A percentile compares a stretch with the other conserved stretches of the same genome.
Evolutionary conservation across 2,888 invertebrate genomes (phyloP).

Genomic region (Sarcophaga variegata): DNA sequence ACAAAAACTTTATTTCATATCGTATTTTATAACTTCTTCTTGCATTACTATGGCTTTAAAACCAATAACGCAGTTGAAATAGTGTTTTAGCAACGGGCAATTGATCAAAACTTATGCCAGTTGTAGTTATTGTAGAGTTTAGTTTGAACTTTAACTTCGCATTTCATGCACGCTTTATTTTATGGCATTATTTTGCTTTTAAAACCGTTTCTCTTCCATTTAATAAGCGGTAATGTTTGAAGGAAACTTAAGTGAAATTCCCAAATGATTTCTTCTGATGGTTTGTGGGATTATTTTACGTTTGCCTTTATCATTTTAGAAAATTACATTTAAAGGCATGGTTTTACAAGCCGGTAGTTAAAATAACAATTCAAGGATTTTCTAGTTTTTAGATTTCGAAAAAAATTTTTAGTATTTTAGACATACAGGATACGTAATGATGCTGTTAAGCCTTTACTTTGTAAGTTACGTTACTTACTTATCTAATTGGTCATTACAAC

Average conservation of each 20-base stretch:
- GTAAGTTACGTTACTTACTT: too few relatives aligned
- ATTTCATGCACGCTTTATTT: background rate
- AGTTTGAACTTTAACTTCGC: background rate
- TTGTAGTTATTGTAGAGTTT: background rate
- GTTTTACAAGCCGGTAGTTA: background rate
- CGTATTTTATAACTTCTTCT: too few relatives aligned
- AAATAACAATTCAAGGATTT: too few relatives aligned
- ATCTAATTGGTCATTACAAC: too few relatives aligned
- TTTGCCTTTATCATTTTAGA: background rate
- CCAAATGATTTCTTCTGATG: background rate
- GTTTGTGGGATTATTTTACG: background rate
- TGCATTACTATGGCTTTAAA: too few relatives aligned
- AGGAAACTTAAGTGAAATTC: conserved; percentile 13
- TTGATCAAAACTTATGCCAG: background rate
- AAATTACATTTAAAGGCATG: background rate
- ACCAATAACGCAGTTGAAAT: background rate
- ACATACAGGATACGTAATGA: too few relatives aligned
- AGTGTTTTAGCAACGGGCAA: background rate
- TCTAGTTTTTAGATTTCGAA: too few relatives aligned
- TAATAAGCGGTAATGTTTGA: background rate
- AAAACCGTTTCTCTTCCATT: background rate
- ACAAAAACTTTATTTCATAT: too few relatives aligned
- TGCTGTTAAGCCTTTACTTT: too few relatives aligned
- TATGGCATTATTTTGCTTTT: background rate
- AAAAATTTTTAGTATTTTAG: too few relatives aligned